Evolutionary conservation across 2,113 vertebrate species (phyloP), one percentile per base, ranked within the genome.

Genomic region (Myotis davidii): DNA sequence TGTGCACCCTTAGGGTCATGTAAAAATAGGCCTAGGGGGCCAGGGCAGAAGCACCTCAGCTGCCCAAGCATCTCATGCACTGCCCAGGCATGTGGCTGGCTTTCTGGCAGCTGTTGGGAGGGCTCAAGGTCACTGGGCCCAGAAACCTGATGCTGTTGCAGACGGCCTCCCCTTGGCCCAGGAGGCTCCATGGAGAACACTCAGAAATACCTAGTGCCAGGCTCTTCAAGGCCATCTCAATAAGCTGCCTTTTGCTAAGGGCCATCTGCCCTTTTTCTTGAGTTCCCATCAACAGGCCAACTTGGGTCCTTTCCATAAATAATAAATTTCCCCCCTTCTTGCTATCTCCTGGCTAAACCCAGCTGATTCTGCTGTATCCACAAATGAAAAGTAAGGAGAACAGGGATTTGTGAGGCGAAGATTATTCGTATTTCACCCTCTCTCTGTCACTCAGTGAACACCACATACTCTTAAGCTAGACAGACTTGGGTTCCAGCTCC

Each of bases 21-120:
- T 95, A 98, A 97, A 98, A 97, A 97, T 98, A 97, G 97, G 64
- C 67, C n/a, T 20, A 16, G 73, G 20, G 82, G 37, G 39, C 95
- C 73, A 14, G 37, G 25, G 90, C 65, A 50, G 74, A 96, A 83
- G 85, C 73, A 13, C 34, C 52, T 95, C 96, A 96, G 96, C 96
- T 97, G 96, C 93, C 81, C 39, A 34, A 90, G 85, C 88, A 89
- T 91, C 90, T 94, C 89, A 90, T 90, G 81, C 85, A 91, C 85
- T 88, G 78, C 90, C 81, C 18, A 90, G 78, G 90, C 96, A 97
- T 92, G 96, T 52, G 56, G 78, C 61, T 0, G 2, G 78, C 85
- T 91, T 70, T 88, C 92, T 59, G 89, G 79, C 96, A 96, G 96
- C 96, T 96, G 96, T 48, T 77, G 25, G 77, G 37, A 91, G 78